These are phyloP conservation scores for Folsomia manolachei DNA, from an alignment of 2,888 invertebrate genomes.

Conservation along the genomic window DNA sequence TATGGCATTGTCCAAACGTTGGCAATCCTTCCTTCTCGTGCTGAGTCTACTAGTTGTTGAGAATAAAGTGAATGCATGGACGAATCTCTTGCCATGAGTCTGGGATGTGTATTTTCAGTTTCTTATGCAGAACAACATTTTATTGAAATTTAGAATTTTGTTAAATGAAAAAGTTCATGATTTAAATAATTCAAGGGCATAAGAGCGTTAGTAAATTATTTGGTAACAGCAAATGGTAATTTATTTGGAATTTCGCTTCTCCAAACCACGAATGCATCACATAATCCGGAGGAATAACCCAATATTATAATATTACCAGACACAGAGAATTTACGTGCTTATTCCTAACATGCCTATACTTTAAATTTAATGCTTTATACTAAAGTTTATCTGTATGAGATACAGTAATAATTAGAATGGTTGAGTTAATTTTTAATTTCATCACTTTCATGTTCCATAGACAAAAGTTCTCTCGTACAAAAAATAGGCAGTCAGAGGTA, in stretches of 20 bases:
- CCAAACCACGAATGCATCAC: neutral
- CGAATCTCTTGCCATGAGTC: too few relatives aligned
- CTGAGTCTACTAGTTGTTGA: too few relatives aligned
- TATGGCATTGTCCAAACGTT: too few relatives aligned
- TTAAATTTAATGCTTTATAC: neutral
- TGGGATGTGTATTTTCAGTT: too few relatives aligned
- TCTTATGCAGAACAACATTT: neutral
- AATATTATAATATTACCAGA: neutral
- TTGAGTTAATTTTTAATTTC: neutral
- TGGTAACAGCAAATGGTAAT: constrained; percentile 3
- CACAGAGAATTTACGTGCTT: neutral
- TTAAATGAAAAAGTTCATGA: neutral
- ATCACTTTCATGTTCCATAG: neutral
- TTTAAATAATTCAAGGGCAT: neutral
- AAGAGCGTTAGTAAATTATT: too few relatives aligned
- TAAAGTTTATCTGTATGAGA: neutral
- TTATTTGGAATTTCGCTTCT: constrained; percentile 9
- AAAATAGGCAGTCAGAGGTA: constrained; percentile 5
- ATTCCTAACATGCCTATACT: neutral
- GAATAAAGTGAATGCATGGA: too few relatives aligned
- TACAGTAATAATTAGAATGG: neutral
- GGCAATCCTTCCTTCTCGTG: too few relatives aligned
- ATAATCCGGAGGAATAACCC: neutral
- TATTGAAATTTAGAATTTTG: neutral
- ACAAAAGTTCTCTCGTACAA: constrained; percentile 6